Conservation (phyloP, 2,113 vertebrate genomes). For the Petromus typicus region DNA sequence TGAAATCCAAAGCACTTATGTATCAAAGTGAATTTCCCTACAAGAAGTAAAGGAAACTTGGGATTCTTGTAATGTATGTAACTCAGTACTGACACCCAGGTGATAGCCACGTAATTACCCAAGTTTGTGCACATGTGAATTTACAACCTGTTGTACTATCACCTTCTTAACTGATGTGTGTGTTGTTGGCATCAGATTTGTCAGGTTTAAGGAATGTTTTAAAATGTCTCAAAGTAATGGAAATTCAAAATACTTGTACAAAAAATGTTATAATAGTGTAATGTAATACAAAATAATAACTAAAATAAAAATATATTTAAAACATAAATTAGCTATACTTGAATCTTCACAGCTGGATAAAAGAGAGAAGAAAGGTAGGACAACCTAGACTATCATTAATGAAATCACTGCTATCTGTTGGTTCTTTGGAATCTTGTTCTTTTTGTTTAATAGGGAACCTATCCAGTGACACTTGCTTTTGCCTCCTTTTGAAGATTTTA, state of each 20-base stretch:
- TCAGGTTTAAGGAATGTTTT: slow-evolving; percentile 42
- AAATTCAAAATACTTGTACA: not conserved
- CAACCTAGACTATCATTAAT: not conserved
- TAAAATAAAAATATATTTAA: not conserved
- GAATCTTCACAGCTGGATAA: not conserved
- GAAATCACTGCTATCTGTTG: not conserved
- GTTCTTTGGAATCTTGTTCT: not conserved
- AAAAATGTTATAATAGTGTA: not conserved
- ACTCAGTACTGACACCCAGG: not conserved
- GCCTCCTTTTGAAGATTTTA: not conserved
- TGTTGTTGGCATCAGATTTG: not conserved
- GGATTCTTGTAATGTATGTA: no score
- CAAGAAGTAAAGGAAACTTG: not conserved
- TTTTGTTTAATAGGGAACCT: not conserved
- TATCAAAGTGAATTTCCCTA: not conserved
- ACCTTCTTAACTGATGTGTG: not conserved
- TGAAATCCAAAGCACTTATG: not conserved
- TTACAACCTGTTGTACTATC: not conserved
- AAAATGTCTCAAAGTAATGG: no score
- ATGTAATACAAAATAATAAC: not conserved
- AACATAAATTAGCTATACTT: not conserved
- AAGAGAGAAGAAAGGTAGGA: not conserved
- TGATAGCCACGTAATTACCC: not conserved
- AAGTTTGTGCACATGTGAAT: not conserved
- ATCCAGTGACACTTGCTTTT: not conserved